Evolutionary conservation across 2,113 vertebrate genomes (phyloP), one percentile per base, ranked within the genome.

Genomic region (Turdus rufiventris): DNA sequence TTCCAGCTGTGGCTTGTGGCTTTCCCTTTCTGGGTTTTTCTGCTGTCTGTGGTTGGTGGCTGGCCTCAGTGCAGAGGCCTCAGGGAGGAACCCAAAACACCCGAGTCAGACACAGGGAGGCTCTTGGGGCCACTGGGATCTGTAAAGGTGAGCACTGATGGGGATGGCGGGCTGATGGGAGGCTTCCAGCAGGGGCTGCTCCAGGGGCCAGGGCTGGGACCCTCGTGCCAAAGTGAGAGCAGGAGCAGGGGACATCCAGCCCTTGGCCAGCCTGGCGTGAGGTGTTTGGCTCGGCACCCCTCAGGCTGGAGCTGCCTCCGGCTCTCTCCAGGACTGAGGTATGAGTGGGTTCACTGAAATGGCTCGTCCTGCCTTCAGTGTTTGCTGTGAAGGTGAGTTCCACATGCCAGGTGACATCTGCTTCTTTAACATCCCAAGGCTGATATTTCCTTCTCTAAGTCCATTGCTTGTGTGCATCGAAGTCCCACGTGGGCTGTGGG

Each of bases 81-180:
- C 0, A 0, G 33, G 60, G n/a, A 88, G 48, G 38, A 80, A 10
- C 58, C 31, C 0, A 0, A 4, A 68, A 8, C 1, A 17, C 34
- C 56, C 2, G 10, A 8, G 34, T 67, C 43, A 19, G 38, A 7
- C 43, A 23, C 60, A 33, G 70, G 21, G 9, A 5, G 12, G 25
- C 31, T 72, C 2, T 1, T 73, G 0, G 4, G n/a, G 26, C 23
- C 14, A 4, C 48, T 1, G 4, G 8, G 3, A 47, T 10, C 25
- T 24, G 23, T 29, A 5, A 13, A 13, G 14, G 45, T 5, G 19
- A 10, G 24, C 21, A 1, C 5, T 18, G 67, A 8, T 13, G 62
- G 61, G 65, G 48, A 2, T 47, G 10, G 36, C 10, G 29, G 2
- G 18, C 0, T 38, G 38, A 0, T 8, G 17, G 33, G 12, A 36